Base-by-base conservation (phyloP, 1,140 invertebrate species). In the Hypsibius dujardini region DNA sequence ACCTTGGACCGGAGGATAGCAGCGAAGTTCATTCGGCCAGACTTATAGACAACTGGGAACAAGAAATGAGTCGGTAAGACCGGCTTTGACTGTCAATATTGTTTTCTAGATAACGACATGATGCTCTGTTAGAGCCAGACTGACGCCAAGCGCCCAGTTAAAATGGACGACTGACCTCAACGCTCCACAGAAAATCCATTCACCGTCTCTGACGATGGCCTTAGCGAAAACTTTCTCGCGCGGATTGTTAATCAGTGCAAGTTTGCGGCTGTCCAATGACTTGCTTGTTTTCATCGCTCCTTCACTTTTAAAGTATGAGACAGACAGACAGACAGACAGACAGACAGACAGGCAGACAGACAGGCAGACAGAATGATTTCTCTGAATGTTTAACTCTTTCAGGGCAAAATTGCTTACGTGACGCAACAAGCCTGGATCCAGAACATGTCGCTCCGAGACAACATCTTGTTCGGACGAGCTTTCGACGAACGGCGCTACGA, bases 381-480 rank as follows among this genome's bases (percentile, higher is more conserved):
- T 40, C 42, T 60, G 14, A 3, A 56, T 59, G 7, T 1, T 59
- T n/a, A n/a, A n/a, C n/a, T n/a, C n/a, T n/a, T 59, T 1, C 46
- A 72, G 46, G 28, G 14, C 46, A n/a, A 72, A n/a, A 2, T 62
- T 71, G 3, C 70, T 1, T 46, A 2, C 59, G 46, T 73, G 15
- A 70, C 15, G 1, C 50, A 42, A 67, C 62, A 67, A 42, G 82
- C 84, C 0, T 87, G 86, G 86, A 84, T 84, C 47, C 81, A 82
- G 74, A 84, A 84, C 75, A 74, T 75, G n/a, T 81, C 81, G 1
- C 67, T 84, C 42, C 75, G 77, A 60, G 78, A 83, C 47, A 84
- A 84, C 73, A 81, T 84, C 71, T 72, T 87, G 0, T 87, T 87
- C 78, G 84, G 83, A n/a, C 78, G 82, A 71, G 69, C 76, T 0